Conservation (phyloP, 1,140 invertebrate genomes). For the Fopius arisanus region DNA sequence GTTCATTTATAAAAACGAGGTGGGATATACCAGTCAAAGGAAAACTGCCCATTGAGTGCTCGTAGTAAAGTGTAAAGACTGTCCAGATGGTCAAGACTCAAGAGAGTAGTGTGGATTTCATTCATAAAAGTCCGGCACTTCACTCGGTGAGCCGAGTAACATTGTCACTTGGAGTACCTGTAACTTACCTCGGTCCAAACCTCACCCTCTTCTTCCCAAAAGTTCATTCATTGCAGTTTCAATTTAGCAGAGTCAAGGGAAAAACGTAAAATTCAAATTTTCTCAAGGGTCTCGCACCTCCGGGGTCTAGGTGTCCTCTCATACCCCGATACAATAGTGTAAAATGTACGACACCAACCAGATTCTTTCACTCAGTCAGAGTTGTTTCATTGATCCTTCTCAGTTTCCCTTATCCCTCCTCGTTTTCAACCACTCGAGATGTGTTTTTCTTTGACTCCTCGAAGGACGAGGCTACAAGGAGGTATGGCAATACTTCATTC, state of each 20-base stretch:
- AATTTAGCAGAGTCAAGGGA: neutral
- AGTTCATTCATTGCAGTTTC: neutral
- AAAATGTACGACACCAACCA: neutral
- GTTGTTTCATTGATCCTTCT: neutral
- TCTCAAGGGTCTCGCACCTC: conserved; percentile 35
- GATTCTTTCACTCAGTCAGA: neutral
- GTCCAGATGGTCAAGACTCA: conserved; percentile 9
- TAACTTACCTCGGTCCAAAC: conserved; percentile 44
- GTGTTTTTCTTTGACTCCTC: conserved; percentile 1
- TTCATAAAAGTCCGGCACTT: conserved; percentile 50
- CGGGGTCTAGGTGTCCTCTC: conserved; percentile 24
- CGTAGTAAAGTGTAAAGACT: conserved; percentile 7
- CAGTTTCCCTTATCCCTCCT: neutral
- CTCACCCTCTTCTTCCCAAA: neutral
- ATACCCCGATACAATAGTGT: neutral
- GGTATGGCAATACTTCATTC: neutral
- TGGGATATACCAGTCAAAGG: neutral
- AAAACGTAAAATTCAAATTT: conserved; percentile 56
- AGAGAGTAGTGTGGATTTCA: conserved; percentile 51
- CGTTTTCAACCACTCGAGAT: neutral
- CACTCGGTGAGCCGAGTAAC: conserved; percentile 38
- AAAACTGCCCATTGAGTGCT: conserved; percentile 18
- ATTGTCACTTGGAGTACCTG: conserved; percentile 56
- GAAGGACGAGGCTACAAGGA: neutral
- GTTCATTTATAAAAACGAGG: conserved; percentile 17